Evolutionary conservation across 2,888 invertebrate genomes (phyloP), one percentile per base, ranked within the genome.

Genomic region (Lasioglossum figueresi): DNA sequence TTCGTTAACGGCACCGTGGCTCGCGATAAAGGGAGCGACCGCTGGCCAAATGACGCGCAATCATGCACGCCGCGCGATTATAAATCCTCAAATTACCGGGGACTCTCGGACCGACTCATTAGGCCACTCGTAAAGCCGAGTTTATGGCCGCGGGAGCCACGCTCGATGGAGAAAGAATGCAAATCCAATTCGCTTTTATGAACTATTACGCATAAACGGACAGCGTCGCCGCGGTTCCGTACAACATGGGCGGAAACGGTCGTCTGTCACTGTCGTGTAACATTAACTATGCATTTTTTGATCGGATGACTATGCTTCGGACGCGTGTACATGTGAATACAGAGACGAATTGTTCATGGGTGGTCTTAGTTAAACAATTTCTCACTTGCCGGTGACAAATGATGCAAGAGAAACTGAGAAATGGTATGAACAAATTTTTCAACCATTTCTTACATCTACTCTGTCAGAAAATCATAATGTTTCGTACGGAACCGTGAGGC

Each of bases 1-100:
- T 79, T 83, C 76, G 75, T 72, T 82, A 45, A 79, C 68, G 71
- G 72, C 70, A 48, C 45, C 74, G 40, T 40, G 59, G n/a, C 14
- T 12, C 56, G 19, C 27, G 81, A 48, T 77, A 48, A 74, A 82
- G 74, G 48, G 70, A 59, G 40, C 45, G 31, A 70, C 48, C 45
- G 56, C 31, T 12, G 23, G 48, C n/a, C 52, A 70, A 76, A 48
- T 72, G 72, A 76, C 48, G 56, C 52, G 59, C 72, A 83, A 85
- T 84, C 76, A 37, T n/a, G 73, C 31, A 19, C 34, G 40, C 52
- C 45, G 73, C 37, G 66, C 59, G 48, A 75, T 83, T 83, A 74
- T 76, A 73, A 85, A 73, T 66, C 73, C 37, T 37, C 12, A 8
- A 59, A 48, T 45, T 45, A 27, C 34, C 27, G 70, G 31, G 79